Evolutionary conservation across 2,888 invertebrate species (phyloP).

Genomic region (Ophion obscuratus): DNA sequence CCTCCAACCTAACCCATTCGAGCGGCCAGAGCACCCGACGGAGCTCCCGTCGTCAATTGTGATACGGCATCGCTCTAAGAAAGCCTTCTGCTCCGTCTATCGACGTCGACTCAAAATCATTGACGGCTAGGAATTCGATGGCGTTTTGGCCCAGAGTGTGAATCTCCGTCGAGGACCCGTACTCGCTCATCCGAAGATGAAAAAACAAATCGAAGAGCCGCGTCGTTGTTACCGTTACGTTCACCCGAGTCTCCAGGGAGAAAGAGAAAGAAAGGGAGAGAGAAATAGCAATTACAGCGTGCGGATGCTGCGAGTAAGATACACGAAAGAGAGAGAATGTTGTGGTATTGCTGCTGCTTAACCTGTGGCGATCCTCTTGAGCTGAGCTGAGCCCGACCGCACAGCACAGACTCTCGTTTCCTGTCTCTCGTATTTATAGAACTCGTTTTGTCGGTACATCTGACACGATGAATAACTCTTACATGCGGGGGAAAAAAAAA

Average conservation of each 20-base stretch:
- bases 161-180: conserved; percentile 70
- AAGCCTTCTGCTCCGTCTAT: not conserved
- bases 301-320: conserved; percentile 69
- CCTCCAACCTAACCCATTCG: conserved; percentile 47
- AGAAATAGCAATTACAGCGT: conserved; percentile 72
- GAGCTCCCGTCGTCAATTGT: conserved; percentile 42
- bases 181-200: conserved; percentile 62
- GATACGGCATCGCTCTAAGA: not conserved
- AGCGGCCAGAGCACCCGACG: conserved; percentile 29
- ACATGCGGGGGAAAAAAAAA: not conserved
- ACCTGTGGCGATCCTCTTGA: conserved; percentile 42
- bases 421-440: conserved; percentile 59
- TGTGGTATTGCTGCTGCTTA: conserved; percentile 28
- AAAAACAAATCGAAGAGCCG: conserved; percentile 73
- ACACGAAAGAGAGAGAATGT: not conserved
- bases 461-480: conserved; percentile 52
- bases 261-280: conserved; percentile 33
- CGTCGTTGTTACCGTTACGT: conserved; percentile 76
- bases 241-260: conserved; percentile 71
- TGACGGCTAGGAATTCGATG: conserved; percentile 6
- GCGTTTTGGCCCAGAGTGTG: conserved; percentile 69
- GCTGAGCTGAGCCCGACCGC: conserved; percentile 41
- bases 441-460: conserved; percentile 22
- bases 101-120: not conserved
- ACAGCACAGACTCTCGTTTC: conserved; percentile 47